A percentile compares a stretch with the other conserved stretches of the same genome.
phyloP scores from a whole-genome alignment of 2,797 vertebrate genomes.

The Takifugu ocellatus region DNA sequence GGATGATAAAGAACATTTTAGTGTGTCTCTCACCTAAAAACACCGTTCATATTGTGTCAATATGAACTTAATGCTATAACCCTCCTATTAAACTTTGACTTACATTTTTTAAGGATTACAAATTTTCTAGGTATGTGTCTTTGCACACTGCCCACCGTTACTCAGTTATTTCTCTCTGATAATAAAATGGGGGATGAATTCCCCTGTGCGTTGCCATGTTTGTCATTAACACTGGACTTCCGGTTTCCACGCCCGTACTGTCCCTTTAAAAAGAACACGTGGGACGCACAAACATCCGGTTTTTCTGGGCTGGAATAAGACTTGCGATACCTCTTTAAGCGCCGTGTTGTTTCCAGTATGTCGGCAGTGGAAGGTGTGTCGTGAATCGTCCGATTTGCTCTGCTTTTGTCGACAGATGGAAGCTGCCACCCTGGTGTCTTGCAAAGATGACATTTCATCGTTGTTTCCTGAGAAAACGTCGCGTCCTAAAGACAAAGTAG shows the following conservation, averaged over 20 bases:
- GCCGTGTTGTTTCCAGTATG: neutral
- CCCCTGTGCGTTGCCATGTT: too few species aligned
- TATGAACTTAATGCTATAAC: too few species aligned
- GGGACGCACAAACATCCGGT: constrained; percentile 65
- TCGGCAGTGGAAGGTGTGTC: neutral
- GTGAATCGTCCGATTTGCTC: too few species aligned
- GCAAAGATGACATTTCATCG: constrained; percentile 73
- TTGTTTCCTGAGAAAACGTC: constrained; percentile 67
- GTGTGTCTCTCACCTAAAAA: too few species aligned
- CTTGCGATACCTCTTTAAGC: constrained; percentile 14
- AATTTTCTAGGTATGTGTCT: neutral
- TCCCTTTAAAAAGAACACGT: constrained; percentile 68
- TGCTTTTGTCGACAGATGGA: constrained; percentile 58
- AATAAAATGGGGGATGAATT: too few species aligned
- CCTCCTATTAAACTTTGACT: too few species aligned
- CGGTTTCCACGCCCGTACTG: constrained; percentile 19
- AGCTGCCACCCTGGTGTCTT: constrained; percentile 66
- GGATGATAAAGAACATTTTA: too few species aligned
- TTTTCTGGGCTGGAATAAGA: constrained; percentile 32
- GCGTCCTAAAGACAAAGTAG: constrained; percentile 75
- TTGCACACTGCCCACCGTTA: too few species aligned
- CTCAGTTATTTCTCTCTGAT: too few species aligned
- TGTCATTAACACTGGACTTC: neutral
- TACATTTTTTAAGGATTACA: too few species aligned
- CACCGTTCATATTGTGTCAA: too few species aligned